Evolutionary conservation across 37 sponge, comb jelly and placozoan species (phyloP).

Genomic region (Sycon ciliatum): DNA sequence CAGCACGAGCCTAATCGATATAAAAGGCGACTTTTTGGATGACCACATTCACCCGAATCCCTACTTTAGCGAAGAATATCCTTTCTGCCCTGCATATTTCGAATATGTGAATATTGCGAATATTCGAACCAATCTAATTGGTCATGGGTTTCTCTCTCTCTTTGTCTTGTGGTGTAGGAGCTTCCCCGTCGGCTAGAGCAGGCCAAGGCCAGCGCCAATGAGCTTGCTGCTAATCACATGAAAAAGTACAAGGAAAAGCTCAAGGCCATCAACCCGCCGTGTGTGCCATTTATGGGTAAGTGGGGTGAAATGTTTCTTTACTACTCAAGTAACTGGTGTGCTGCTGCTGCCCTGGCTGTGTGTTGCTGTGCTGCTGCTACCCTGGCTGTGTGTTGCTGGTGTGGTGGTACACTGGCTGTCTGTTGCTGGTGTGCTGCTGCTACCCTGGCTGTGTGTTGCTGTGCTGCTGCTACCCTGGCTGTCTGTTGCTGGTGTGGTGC

Average conservation of each 20-base stretch:
- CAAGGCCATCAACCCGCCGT: slow-evolving; percentile 79
- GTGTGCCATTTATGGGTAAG: slow-evolving; percentile 92
- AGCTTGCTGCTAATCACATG: slow-evolving; percentile 51
- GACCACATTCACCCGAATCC: no score
- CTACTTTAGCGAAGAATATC: no score
- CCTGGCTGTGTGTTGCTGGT: background rate
- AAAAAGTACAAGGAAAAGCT: slow-evolving; percentile 80
- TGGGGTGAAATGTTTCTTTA: no score
- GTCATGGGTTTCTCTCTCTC: no score
- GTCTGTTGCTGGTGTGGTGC: no score
- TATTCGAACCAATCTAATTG: no score
- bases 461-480: no score
- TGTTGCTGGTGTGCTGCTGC: background rate
- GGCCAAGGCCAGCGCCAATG: slow-evolving; percentile 56
- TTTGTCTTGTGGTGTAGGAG: slow-evolving; percentile 13
- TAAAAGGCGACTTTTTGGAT: no score
- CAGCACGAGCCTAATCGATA: background rate
- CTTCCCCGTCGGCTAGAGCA: slow-evolving; percentile 30
- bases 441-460: background rate
- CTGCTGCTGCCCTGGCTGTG: background rate
- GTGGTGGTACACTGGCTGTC: background rate
- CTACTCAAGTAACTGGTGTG: background rate
- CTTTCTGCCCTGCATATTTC: no score
- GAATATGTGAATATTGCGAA: no score
- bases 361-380: background rate